A percentile compares a stretch with the other conserved stretches of the same genome.
Conservation (phyloP, 64 coral and sea anemone genomes). For the Porites australiensis region DNA sequence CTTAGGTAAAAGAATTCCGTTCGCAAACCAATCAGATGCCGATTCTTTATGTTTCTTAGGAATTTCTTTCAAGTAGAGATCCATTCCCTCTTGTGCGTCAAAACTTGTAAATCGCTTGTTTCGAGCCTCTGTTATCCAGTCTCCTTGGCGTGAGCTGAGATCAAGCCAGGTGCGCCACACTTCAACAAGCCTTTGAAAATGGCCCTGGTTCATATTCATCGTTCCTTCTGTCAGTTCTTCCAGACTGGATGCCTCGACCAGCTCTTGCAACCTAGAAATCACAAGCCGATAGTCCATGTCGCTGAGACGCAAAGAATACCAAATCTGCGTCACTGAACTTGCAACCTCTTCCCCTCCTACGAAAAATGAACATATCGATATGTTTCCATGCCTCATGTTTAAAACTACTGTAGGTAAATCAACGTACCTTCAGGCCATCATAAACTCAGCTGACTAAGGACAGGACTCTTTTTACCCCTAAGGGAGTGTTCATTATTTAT, state of each 20-base stretch:
- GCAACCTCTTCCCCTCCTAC: slow-evolving; percentile 45
- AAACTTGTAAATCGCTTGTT: background rate
- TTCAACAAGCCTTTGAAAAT: background rate
- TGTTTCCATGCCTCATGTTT: too few relatives aligned
- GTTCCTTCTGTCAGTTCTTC: slow-evolving; percentile 40
- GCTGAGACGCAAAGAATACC: slow-evolving; percentile 69
- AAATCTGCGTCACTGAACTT: slow-evolving; percentile 64
- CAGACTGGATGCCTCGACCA: slow-evolving; percentile 32
- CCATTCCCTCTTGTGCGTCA: background rate
- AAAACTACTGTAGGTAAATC: too few relatives aligned
- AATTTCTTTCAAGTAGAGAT: slow-evolving; percentile 46
- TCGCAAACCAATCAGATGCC: slow-evolving; percentile 47
- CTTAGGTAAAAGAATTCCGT: slow-evolving; percentile 34
- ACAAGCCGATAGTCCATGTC: slow-evolving; percentile 19
- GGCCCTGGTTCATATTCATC: slow-evolving; percentile 10
- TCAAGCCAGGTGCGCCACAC: slow-evolving; percentile 54
- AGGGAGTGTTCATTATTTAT: too few relatives aligned
- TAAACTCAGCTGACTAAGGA: too few relatives aligned
- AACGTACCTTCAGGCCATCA: too few relatives aligned
- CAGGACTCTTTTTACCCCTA: too few relatives aligned
- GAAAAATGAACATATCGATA: background rate
- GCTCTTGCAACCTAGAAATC: background rate
- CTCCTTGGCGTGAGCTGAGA: background rate
- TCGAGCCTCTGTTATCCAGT: slow-evolving; percentile 4
- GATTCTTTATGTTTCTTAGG: slow-evolving; percentile 53